Conservation (phyloP, 2,888 invertebrate genomes). For the Smittia sp. region DNA sequence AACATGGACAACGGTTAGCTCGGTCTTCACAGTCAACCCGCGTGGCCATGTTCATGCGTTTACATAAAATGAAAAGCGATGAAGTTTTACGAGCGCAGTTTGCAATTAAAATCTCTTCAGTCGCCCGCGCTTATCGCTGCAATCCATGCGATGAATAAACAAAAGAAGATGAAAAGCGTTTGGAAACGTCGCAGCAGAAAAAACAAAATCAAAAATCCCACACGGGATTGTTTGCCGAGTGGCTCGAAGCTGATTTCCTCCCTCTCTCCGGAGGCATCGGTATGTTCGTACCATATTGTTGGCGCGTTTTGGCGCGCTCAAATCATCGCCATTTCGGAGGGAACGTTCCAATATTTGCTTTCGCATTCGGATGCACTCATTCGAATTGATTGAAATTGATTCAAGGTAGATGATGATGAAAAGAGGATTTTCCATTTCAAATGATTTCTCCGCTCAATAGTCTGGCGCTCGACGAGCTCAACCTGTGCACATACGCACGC, state of each 20-base stretch:
- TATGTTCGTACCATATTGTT: background rate
- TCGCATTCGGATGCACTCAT: slow-evolving; percentile 22
- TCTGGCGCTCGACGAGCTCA: background rate
- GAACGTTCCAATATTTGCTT: slow-evolving; percentile 18
- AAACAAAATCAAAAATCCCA: background rate
- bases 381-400: slow-evolving; percentile 40
- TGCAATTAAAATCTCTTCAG: background rate
- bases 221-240: background rate
- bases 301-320: slow-evolving; percentile 5
- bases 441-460: background rate
- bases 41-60: background rate
- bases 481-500: background rate
- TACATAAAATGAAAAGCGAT: background rate
- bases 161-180: background rate
- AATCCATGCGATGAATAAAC: background rate
- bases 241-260: slow-evolving; percentile 1
- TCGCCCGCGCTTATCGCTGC: background rate
- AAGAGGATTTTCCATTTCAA: slow-evolving; percentile 23
- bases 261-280: background rate
- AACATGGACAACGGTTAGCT: background rate
- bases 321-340: slow-evolving; percentile 16
- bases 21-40: background rate
- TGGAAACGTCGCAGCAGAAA: background rate
- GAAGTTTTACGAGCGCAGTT: background rate
- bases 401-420: slow-evolving; percentile 26